Evolutionary conservation across 2,888 invertebrate species (phyloP).

Genomic region (Branchipolynoe longqiensis): DNA sequence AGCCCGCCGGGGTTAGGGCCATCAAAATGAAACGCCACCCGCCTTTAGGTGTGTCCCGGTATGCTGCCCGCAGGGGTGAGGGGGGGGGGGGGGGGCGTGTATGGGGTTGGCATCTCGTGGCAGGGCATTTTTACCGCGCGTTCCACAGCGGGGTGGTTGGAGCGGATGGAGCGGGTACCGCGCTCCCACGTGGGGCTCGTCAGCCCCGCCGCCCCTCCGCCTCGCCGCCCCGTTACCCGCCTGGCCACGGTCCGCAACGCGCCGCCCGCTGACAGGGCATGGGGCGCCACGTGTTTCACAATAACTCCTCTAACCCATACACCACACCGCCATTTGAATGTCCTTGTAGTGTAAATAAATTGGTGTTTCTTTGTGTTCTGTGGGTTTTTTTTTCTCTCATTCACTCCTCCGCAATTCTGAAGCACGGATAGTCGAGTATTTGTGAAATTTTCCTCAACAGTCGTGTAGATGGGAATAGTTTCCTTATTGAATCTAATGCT

Average conservation of each 20-base stretch:
- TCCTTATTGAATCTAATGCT: too few species aligned
- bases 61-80: neutral
- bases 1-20: neutral
- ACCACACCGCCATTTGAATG: too few species aligned
- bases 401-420: too few species aligned
- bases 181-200: neutral
- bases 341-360: too few species aligned
- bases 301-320: neutral
- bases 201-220: neutral
- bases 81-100: neutral
- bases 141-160: neutral
- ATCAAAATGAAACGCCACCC: slow-evolving; percentile 32
- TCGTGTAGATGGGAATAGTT: too few species aligned
- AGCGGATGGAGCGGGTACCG: neutral
- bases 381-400: too few species aligned
- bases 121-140: slow-evolving; percentile 8
- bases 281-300: neutral
- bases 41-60: neutral
- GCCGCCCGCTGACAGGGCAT: neutral
- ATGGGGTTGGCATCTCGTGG: slow-evolving; percentile 5
- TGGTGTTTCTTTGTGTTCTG: too few species aligned
- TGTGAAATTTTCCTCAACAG: too few species aligned
- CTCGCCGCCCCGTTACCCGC: neutral
- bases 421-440: too few species aligned
- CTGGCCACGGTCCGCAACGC: neutral